Percentiles rank a stretch among this genome's conserved stretches.
These are phyloP conservation scores for Anastatus disparis DNA, from an alignment of 1,140 invertebrate species.

Conservation along the genomic window DNA sequence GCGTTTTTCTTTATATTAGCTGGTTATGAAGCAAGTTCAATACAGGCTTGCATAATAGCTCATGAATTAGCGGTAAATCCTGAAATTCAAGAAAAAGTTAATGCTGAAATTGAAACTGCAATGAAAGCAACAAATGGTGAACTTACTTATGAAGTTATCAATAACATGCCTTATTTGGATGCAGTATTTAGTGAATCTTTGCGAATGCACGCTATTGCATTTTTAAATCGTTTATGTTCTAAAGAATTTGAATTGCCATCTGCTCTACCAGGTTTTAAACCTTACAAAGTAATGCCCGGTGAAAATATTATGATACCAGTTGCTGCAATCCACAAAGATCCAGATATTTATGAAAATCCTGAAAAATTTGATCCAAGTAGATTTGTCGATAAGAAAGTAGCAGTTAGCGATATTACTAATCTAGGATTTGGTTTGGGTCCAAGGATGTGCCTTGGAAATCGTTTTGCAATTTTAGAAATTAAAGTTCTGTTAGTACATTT, in stretches of 20 bases:
- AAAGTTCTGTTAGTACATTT: conserved; percentile 53
- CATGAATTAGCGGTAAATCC: conserved; percentile 39
- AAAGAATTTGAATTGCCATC: too few species aligned
- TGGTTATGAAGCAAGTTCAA: conserved; percentile 60
- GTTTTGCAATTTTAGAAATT: conserved; percentile 51
- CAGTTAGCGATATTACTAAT: conserved; percentile 57
- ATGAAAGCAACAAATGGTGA: conserved; percentile 42
- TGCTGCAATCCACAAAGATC: conserved; percentile 65
- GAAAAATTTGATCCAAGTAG: conserved; percentile 68
- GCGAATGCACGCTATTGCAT: conserved; percentile 52
- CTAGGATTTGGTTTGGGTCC: conserved; percentile 64
- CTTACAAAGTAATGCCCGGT: conserved; percentile 58
- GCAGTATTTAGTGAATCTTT: conserved; percentile 45
- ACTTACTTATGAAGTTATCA: conserved; percentile 41
- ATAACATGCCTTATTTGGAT: conserved; percentile 42
- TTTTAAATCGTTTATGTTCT: conserved; percentile 66
- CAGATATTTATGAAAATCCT: conserved; percentile 69
- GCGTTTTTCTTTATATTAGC: conserved; percentile 58
- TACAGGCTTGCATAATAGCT: conserved; percentile 51
- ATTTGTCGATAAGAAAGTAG: conserved; percentile 68
- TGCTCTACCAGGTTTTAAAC: conserved; percentile 50
- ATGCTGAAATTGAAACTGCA: conserved; percentile 46
- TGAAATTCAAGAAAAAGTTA: conserved; percentile 40
- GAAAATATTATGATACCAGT: conserved; percentile 52
- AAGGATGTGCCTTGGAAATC: conserved; percentile 63